Base-by-base conservation (phyloP, 2,888 invertebrate genomes). In the Rhingia rostrata region DNA sequence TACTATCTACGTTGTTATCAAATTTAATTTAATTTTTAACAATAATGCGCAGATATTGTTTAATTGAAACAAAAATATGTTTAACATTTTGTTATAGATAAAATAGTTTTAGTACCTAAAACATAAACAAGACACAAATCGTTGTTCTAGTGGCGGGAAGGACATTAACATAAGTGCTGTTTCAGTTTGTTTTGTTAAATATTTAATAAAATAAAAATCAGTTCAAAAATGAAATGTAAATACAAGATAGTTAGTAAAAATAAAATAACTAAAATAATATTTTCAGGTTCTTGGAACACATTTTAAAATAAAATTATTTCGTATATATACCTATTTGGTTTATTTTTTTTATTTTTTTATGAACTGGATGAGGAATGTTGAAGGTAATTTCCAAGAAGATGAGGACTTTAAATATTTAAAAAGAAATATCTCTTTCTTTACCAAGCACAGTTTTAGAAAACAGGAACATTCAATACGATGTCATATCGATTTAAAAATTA, bases 121-220 rank as follows among this genome's bases (percentile, higher is more conserved):
- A 53, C 35, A 33, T 45, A 54, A 33, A 53, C 10, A 56, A 14
- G 10, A 81, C 39, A 60, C 2, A 41, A 37, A 72, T 35, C 12
- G 4, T 49, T 69, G 45, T 67, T 80, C 37, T 63, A 54, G 47
- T 82, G 78, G 78, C 83, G 78, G 78, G 83, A 64, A 78, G 69
- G 83, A 47, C 78, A 73, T 63, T 22, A 35, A 43, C 39, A 72
- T 56, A 64, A 56, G 82, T 73, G 77, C 82, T 78, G 64, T 58
- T 64, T 49, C 4, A 39, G 10, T 39, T 39, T 39, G 47, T 74
- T 54, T 56, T 60, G 33, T 60, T 37, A 53, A 49, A 54, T 14
- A 9, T n/a, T 51, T 30, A 32, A 61, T 30, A 33, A 12, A 43
- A 39, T 33, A 14, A 39, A 10, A 35, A 35, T 35, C 22, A 54